Percentiles rank a stretch among this genome's conserved stretches.
phyloP scores from a whole-genome alignment of 1,140 invertebrate genomes.

The Brachystomella parvula region DNA sequence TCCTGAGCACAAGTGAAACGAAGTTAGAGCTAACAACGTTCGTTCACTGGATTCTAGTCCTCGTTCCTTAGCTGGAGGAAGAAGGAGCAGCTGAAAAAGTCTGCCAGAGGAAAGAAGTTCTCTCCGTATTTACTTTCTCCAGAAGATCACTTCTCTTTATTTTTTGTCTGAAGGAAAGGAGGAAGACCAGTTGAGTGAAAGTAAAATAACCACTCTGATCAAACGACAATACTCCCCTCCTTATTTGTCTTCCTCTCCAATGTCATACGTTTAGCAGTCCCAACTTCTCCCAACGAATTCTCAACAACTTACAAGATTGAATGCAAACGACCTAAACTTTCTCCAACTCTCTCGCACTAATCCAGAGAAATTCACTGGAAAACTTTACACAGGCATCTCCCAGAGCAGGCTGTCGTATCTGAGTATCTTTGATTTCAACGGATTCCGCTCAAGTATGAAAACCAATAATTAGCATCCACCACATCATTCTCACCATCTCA shows the following conservation, averaged over 20 bases:
- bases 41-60: background rate
- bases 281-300: too few species aligned
- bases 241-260: slow-evolving; percentile 4
- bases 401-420: too few species aligned
- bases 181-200: background rate
- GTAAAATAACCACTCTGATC: slow-evolving; percentile 8
- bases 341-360: too few species aligned
- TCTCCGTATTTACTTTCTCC: slow-evolving; percentile 1
- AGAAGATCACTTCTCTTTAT: background rate
- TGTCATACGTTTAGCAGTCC: too few species aligned
- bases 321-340: too few species aligned
- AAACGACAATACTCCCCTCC: slow-evolving; percentile 1
- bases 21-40: background rate
- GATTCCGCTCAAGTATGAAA: too few species aligned
- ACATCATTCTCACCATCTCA: too few species aligned
- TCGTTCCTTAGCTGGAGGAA: background rate
- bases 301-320: too few species aligned
- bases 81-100: background rate
- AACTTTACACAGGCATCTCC: too few species aligned
- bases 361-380: too few species aligned
- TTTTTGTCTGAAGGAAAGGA: background rate
- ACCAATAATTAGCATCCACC: too few species aligned
- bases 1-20: background rate
- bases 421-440: too few species aligned
- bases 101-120: background rate